A percentile compares a stretch with the other conserved stretches of the same genome.
Conservation (phyloP, 2,888 invertebrate species). For the Mycalesis mineus region DNA sequence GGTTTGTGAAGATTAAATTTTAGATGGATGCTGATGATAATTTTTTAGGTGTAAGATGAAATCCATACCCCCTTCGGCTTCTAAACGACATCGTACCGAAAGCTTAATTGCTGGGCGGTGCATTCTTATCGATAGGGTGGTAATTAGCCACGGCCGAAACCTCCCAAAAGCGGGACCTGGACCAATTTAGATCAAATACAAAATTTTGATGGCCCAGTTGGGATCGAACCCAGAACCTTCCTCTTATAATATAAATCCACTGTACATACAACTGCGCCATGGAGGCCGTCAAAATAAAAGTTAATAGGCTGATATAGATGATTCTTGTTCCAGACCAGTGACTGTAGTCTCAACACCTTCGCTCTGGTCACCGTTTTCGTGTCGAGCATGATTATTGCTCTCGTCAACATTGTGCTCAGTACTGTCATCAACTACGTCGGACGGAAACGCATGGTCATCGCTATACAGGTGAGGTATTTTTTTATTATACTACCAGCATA, state of each 20-base stretch:
- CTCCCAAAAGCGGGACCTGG: not conserved
- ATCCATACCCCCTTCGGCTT: no score
- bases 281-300: not conserved
- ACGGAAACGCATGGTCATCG: slow-evolving; percentile 66
- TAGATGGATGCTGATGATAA: no score
- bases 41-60: no score
- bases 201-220: no score
- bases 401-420: slow-evolving; percentile 52
- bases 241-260: no score
- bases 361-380: slow-evolving; percentile 55
- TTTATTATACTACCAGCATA: no score
- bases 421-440: slow-evolving; percentile 55
- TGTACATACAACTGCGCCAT: no score
- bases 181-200: no score
- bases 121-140: not conserved
- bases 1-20: no score
- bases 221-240: no score
- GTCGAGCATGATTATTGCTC: slow-evolving; percentile 43
- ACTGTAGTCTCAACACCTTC: slow-evolving; percentile 51
- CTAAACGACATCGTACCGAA: no score
- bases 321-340: slow-evolving; percentile 38
- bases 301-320: not conserved
- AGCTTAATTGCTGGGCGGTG: no score
- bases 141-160: not conserved
- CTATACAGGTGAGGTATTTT: slow-evolving; percentile 59